Percentiles rank a stretch among this genome's conserved stretches.
These are phyloP conservation scores for Nomada ferruginata DNA, from an alignment of 2,888 invertebrate species.

Conservation along the genomic window DNA sequence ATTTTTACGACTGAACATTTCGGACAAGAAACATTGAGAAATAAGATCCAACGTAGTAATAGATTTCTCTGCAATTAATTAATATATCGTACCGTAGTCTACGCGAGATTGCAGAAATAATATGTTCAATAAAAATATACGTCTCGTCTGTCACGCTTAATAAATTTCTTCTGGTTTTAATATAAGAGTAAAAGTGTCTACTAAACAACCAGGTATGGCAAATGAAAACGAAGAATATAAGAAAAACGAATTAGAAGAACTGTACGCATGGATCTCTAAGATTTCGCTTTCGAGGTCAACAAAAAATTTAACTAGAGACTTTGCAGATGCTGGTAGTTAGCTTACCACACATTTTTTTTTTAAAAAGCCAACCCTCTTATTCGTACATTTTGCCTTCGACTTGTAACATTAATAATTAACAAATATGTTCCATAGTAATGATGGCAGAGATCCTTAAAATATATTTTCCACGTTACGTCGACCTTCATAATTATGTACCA, in stretches of 20 bases:
- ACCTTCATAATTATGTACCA: slow-evolving; percentile 90
- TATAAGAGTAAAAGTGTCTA: background rate
- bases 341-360: background rate
- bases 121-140: slow-evolving; percentile 25
- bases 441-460: slow-evolving; percentile 89
- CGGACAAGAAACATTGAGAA: slow-evolving; percentile 1
- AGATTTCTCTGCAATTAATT: slow-evolving; percentile 12
- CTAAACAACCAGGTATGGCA: slow-evolving; percentile 18
- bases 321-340: slow-evolving; percentile 89
- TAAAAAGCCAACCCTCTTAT: background rate
- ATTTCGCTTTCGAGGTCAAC: slow-evolving; percentile 86
- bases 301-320: slow-evolving; percentile 89
- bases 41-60: background rate
- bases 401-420: background rate
- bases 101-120: slow-evolving; percentile 6
- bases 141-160: background rate
- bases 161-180: background rate
- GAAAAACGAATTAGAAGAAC: slow-evolving; percentile 77
- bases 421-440: slow-evolving; percentile 84
- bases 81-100: slow-evolving; percentile 13
- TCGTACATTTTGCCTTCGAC: no score
- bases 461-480: slow-evolving; percentile 89
- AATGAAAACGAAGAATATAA: slow-evolving; percentile 12
- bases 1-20: slow-evolving; percentile 21
- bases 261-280: slow-evolving; percentile 85